phyloP scores from a whole-genome alignment of 2,113 vertebrate genomes.

The Perccottus glenii region DNA sequence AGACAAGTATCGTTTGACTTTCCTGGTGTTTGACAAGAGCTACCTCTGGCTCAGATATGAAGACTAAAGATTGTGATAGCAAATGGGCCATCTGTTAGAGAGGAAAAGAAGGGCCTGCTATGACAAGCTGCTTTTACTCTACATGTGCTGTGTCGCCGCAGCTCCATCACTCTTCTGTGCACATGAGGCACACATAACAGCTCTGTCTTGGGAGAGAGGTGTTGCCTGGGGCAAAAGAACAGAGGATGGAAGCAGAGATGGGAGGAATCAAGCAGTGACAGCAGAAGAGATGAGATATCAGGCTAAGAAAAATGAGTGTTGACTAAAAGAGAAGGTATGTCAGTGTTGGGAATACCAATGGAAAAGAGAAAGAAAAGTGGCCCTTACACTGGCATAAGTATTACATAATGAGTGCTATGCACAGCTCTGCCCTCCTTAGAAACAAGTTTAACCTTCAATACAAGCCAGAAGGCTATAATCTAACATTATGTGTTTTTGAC shows the following conservation, averaged over 20 bases:
- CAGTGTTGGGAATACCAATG: background rate
- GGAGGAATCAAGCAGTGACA: constrained; percentile 25
- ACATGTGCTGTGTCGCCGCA: constrained; percentile 37
- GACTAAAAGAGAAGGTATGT: constrained; percentile 27
- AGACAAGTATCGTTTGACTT: constrained; percentile 31
- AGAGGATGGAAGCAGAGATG: constrained; percentile 23
- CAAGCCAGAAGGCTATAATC: background rate
- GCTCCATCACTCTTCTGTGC: constrained; percentile 49
- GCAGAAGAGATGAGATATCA: constrained; percentile 46
- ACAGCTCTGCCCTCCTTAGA: too few species aligned
- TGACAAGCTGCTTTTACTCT: constrained; percentile 62
- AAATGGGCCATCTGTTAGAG: constrained; percentile 53
- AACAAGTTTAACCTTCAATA: background rate
- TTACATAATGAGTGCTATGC: background rate
- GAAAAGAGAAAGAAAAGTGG: background rate
- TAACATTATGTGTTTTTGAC: background rate
- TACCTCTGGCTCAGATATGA: constrained; percentile 56
- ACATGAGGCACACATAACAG: constrained; percentile 37
- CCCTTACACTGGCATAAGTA: too few species aligned
- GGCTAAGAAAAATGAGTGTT: constrained; percentile 44
- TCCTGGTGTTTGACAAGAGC: constrained; percentile 41
- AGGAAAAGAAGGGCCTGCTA: constrained; percentile 26
- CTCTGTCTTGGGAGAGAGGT: constrained; percentile 45
- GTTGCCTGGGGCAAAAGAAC: constrained; percentile 44
- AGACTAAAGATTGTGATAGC: constrained; percentile 57